These are phyloP conservation scores for Leptarthrus brevirostris DNA, from an alignment of 2,888 invertebrate genomes.

Conservation along the genomic window DNA sequence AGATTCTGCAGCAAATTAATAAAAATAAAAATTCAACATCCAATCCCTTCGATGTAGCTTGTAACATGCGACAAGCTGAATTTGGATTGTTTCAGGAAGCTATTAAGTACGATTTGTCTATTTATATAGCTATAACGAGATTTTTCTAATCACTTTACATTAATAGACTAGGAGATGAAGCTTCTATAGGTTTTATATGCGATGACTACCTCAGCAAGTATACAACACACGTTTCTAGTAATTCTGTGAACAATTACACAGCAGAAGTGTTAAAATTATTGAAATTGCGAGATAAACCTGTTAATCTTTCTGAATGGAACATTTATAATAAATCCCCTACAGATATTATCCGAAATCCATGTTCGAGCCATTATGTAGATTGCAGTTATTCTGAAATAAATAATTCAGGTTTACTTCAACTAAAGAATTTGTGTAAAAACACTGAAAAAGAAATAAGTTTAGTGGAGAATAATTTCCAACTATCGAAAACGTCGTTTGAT, in stretches of 20 bases:
- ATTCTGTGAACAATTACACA: constrained; percentile 1
- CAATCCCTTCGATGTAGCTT: no score
- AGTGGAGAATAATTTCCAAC: no score
- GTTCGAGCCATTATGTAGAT: constrained; percentile 29
- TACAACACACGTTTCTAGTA: background rate
- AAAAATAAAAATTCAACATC: no score
- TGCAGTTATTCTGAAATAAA: background rate
- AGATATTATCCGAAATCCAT: background rate
- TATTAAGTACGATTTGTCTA: background rate
- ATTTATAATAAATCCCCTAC: background rate
- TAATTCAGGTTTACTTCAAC: no score
- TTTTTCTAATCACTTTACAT: background rate
- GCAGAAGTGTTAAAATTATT: background rate
- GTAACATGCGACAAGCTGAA: no score
- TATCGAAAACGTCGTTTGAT: no score
- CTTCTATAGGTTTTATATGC: background rate
- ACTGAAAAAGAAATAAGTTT: no score
- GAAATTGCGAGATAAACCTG: background rate
- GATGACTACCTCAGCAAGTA: constrained; percentile 33
- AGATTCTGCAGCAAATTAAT: no score
- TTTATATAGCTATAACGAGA: no score
- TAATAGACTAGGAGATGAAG: constrained; percentile 1
- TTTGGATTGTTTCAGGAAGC: no score
- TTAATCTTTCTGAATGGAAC: background rate
- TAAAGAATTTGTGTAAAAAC: no score